phyloP scores from a whole-genome alignment of 1,140 invertebrate genomes.

The Drosophila funebris region DNA sequence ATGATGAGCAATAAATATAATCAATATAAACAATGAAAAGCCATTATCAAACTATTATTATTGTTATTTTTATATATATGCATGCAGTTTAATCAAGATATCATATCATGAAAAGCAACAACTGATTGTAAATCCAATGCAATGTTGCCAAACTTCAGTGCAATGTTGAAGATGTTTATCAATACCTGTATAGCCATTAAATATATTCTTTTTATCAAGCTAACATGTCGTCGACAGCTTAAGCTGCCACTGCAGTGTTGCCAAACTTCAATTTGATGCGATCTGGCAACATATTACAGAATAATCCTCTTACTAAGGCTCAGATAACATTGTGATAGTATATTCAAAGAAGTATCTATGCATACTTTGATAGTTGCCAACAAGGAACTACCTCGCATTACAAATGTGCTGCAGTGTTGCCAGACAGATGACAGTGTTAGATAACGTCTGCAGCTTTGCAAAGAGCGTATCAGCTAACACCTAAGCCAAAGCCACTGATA shows the following conservation, averaged over 20 bases:
- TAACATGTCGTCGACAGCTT: background rate
- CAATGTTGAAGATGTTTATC: too few relatives aligned
- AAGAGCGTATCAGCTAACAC: constrained; percentile 27
- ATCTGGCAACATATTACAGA: background rate
- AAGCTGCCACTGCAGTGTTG: background rate
- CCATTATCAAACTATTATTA: background rate
- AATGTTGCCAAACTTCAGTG: background rate
- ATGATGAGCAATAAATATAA: background rate
- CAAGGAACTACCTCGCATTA: background rate
- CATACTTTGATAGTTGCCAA: background rate
- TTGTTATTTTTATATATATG: background rate
- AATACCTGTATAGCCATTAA: too few relatives aligned
- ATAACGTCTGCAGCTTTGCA: constrained; percentile 17
- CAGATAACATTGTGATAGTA: background rate
- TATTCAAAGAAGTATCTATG: background rate
- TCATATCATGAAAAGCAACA: background rate
- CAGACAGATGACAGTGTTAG: constrained; percentile 25
- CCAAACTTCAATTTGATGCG: background rate
- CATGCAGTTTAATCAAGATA: background rate
- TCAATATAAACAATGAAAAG: background rate
- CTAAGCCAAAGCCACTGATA: constrained; percentile 11
- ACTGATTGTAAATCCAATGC: background rate
- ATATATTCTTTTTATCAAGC: too few relatives aligned
- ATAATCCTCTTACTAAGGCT: background rate
- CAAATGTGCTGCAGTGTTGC: constrained; percentile 3